Percentiles rank a stretch among this genome's conserved stretches.
Conservation (phyloP, 2,888 invertebrate genomes). For the Leucophenga maculata region DNA sequence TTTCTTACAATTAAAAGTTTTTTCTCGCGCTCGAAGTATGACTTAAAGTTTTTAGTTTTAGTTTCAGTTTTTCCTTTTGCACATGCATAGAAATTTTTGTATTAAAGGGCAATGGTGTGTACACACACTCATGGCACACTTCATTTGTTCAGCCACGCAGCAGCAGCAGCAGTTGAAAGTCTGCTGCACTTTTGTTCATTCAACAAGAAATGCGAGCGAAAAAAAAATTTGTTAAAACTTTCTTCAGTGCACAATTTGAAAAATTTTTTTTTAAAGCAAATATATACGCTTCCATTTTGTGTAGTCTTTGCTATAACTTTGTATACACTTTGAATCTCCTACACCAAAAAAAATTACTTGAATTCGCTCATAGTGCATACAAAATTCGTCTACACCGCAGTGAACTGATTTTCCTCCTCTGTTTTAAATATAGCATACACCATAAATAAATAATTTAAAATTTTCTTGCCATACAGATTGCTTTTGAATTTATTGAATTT, state of each 20-base stretch:
- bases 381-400: too few relatives aligned
- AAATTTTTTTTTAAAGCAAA: too few relatives aligned
- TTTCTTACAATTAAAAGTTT: constrained; percentile 14
- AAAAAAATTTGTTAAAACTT: too few relatives aligned
- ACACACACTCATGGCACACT: constrained; percentile 40
- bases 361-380: too few relatives aligned
- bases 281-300: not conserved
- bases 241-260: too few relatives aligned
- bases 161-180: not conserved
- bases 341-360: not conserved
- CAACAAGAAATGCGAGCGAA: too few relatives aligned
- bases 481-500: constrained; percentile 10
- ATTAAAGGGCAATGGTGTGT: not conserved
- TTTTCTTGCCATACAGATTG: not conserved
- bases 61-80: not conserved
- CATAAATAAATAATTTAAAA: not conserved
- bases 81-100: not conserved
- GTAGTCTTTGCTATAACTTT: not conserved
- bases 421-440: too few relatives aligned
- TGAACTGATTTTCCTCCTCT: too few relatives aligned
- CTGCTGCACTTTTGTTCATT: not conserved
- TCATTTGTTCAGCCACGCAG: constrained; percentile 53
- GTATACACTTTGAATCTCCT: too few relatives aligned
- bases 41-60: not conserved
- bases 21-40: too few relatives aligned